These are phyloP conservation scores for Yponomeuta evonymella DNA, from an alignment of 2,888 invertebrate species.

Conservation along the genomic window DNA sequence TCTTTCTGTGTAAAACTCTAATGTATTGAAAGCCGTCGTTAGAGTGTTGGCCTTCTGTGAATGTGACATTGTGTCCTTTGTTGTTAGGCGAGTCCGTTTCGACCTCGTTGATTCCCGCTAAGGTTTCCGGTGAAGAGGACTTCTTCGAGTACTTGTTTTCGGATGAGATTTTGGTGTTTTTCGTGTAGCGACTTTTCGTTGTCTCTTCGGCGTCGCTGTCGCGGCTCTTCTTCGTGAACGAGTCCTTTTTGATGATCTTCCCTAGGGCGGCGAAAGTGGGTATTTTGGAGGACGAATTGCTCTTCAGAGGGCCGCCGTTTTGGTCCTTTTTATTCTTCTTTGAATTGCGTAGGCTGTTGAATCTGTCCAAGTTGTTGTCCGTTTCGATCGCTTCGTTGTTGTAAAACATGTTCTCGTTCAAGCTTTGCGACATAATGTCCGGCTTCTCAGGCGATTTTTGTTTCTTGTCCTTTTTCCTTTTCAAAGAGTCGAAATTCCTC, in stretches of 20 bases:
- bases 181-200: slow-evolving; percentile 57
- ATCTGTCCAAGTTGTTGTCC: slow-evolving; percentile 56
- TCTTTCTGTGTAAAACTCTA: slow-evolving; percentile 51
- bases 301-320: slow-evolving; percentile 53
- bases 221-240: slow-evolving; percentile 42
- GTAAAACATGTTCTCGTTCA: slow-evolving; percentile 71
- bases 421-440: slow-evolving; percentile 72
- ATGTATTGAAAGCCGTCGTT: slow-evolving; percentile 6
- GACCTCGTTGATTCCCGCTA: slow-evolving; percentile 31
- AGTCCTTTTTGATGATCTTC: slow-evolving; percentile 70
- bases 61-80: slow-evolving; percentile 29
- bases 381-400: slow-evolving; percentile 67
- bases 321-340: slow-evolving; percentile 58
- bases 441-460: slow-evolving; percentile 59
- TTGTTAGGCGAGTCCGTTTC: slow-evolving; percentile 31
- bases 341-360: slow-evolving; percentile 62
- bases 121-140: slow-evolving; percentile 58
- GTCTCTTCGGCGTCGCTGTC: slow-evolving; percentile 36
- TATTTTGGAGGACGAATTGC: slow-evolving; percentile 66
- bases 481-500: slow-evolving; percentile 69
- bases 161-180: slow-evolving; percentile 48
- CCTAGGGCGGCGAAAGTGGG: slow-evolving; percentile 69
- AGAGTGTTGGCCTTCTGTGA: slow-evolving; percentile 27
- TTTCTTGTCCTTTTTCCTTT: slow-evolving; percentile 54
- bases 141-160: slow-evolving; percentile 69